These are phyloP conservation scores for Pissodes strobi DNA, from an alignment of 1,140 invertebrate genomes.

Conservation along the genomic window DNA sequence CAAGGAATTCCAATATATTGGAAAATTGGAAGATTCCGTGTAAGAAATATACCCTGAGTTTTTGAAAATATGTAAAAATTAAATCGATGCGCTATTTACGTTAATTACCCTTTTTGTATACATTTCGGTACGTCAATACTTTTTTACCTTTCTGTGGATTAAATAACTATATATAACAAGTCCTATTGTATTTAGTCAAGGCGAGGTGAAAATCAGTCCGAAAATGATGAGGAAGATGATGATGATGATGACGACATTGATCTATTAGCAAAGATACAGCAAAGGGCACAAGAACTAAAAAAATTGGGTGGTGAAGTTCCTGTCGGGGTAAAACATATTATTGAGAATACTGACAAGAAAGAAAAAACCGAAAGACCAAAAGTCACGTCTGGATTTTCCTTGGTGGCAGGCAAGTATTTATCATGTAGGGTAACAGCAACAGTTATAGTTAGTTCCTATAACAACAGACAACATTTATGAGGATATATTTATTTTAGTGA, in stretches of 20 bases:
- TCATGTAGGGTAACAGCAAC: too few species aligned
- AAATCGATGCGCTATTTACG: too few species aligned
- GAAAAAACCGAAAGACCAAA: slow-evolving; percentile 19
- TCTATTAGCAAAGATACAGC: slow-evolving; percentile 55
- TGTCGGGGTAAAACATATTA: slow-evolving; percentile 22
- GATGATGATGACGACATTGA: slow-evolving; percentile 55
- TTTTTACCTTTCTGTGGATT: slow-evolving; percentile 2
- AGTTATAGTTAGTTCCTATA: too few species aligned
- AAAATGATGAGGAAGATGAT: slow-evolving; percentile 39
- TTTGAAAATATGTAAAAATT: too few species aligned
- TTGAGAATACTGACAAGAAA: slow-evolving; percentile 28
- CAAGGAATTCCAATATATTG: too few species aligned
- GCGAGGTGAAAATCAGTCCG: slow-evolving; percentile 1
- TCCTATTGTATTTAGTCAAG: too few species aligned
- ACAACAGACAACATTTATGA: too few species aligned
- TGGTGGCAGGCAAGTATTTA: too few species aligned
- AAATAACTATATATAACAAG: neutral
- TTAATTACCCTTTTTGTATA: too few species aligned
- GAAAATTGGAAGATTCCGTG: too few species aligned
- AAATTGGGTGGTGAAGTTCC: slow-evolving; percentile 49
- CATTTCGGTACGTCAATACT: neutral
- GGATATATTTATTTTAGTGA: too few species aligned
- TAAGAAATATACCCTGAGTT: too few species aligned
- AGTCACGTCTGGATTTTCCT: slow-evolving; percentile 53
- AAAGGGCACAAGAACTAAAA: slow-evolving; percentile 55